Base-by-base conservation (phyloP, 2,888 invertebrate genomes). In the Drosophila ochracea region DNA sequence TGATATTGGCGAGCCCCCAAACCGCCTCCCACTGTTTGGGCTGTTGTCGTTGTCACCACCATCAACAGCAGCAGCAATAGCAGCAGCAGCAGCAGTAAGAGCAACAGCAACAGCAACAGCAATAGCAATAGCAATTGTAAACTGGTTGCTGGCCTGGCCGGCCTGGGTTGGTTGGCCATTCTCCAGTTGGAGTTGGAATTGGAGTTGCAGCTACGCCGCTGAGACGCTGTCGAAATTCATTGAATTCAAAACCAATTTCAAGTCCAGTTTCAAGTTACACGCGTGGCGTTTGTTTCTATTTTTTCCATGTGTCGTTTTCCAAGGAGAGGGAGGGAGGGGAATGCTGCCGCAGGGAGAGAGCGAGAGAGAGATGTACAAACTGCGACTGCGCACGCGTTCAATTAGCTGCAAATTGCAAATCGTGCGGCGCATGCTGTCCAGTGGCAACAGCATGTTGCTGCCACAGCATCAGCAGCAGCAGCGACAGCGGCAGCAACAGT, bases 391-490 rank as follows among this genome's bases (percentile, higher is more conserved):
- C 90, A 91, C 88, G 89, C 89, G 90, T 89, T 83, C 89, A 89
- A 91, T 91, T 89, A 89, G 88, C 88, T 74, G 82, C 85, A 91
- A 89, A 87, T 87, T 83, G 84, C 82, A 88, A 89, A 86, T 89
- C 90, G 88, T 86, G 89, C 86, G 78, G 86, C 86, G 86, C 87
- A 89, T 85, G 84, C 81, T 86, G 86, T 83, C 75, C 84, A 70
- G 80, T 80, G 86, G 79, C 83, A 81, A 81, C 89, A 89, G 74
- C 78, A 81, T 81, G 82, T 81, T 74, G 78, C 78, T 66, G 73
- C 47, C 25, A 25, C 25, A 47, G 47, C 47, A 47, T 65, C 54
- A 19, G 65, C 35, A 25, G 65, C 49, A 60, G 21, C 50, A 63
- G 31, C 31, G 31, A 9, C 64, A 66, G 76, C 68, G 68, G 67